These are phyloP conservation scores for Papilio polyxenes DNA, from an alignment of 1,140 invertebrate genomes.

Conservation along the genomic window DNA sequence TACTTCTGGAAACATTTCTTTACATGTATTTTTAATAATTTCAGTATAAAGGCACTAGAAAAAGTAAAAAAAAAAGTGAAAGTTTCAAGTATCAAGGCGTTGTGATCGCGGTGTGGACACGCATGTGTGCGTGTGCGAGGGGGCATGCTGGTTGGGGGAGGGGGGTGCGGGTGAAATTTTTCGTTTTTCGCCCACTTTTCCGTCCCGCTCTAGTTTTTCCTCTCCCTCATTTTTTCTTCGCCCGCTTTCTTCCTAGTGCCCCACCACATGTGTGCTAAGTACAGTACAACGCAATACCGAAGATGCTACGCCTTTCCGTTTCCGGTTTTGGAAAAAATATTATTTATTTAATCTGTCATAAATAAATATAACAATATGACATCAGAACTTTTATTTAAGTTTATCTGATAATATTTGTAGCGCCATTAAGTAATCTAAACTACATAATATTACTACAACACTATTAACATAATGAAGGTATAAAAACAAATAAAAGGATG, in stretches of 20 bases:
- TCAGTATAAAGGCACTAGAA: background rate
- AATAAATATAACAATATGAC: no score
- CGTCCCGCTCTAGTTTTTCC: constrained; percentile 80
- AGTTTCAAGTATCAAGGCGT: constrained; percentile 60
- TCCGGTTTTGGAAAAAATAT: constrained; percentile 47
- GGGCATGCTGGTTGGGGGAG: constrained; percentile 48
- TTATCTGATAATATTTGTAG: no score
- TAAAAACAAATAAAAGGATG: no score
- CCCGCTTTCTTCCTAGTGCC: constrained; percentile 79
- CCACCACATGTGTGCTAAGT: constrained; percentile 78
- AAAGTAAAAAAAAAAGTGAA: constrained; percentile 49
- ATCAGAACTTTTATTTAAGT: no score
- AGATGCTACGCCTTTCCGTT: constrained; percentile 63
- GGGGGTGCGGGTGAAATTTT: constrained; percentile 74
- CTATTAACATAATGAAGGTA: no score
- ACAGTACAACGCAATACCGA: constrained; percentile 50
- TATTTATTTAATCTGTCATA: background rate
- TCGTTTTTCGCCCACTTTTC: constrained; percentile 80
- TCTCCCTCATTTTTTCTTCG: constrained; percentile 80
- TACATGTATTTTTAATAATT: no score
- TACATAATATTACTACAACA: no score
- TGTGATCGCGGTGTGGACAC: constrained; percentile 41
- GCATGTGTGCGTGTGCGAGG: constrained; percentile 70
- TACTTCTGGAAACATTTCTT: background rate
- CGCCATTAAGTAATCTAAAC: no score